A percentile compares a stretch with the other conserved stretches of the same genome.
phyloP scores from a whole-genome alignment of 2,113 vertebrate species.

The Pitta sordida region DNA sequence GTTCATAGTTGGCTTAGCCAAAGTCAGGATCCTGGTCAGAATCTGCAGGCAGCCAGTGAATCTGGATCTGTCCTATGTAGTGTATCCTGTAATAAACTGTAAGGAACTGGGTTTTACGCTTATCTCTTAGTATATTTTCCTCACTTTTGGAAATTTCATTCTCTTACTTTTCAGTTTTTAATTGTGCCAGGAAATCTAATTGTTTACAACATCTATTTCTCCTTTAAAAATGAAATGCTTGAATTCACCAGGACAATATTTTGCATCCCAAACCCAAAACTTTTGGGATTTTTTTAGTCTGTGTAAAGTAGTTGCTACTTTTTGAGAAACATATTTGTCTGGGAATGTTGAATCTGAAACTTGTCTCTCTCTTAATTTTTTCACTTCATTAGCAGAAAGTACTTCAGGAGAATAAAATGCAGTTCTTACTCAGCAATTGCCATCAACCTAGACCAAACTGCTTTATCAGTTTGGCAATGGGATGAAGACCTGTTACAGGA shows the following conservation, averaged over 20 bases:
- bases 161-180: background rate
- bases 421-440: background rate
- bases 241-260: background rate
- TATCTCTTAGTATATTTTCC: background rate
- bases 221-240: background rate
- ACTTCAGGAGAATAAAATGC: background rate
- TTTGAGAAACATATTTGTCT: background rate
- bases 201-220: background rate
- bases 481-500: background rate
- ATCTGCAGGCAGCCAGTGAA: background rate
- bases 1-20: background rate
- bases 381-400: background rate
- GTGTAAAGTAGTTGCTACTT: background rate
- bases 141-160: background rate
- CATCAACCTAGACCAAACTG: background rate
- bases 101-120: background rate
- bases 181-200: background rate
- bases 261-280: background rate
- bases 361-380: background rate
- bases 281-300: background rate
- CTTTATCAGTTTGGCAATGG: background rate
- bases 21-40: accelerated
- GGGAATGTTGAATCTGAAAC: background rate
- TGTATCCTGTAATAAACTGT: background rate
- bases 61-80: background rate